Base-by-base conservation (phyloP, 2,797 vertebrate genomes). In the Mustela erminea region DNA sequence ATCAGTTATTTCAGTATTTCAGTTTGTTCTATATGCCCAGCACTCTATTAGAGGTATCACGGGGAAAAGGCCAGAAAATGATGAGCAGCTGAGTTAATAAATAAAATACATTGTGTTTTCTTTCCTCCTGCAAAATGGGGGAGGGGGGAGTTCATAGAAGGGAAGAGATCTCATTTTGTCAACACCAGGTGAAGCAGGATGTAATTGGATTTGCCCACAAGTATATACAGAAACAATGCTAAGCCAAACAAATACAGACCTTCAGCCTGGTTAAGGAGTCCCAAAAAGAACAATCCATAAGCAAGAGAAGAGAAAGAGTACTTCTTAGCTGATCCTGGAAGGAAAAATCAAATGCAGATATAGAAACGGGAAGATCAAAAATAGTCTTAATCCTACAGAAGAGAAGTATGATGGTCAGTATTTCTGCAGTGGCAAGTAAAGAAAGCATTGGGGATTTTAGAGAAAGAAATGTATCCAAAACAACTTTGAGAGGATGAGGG, bases 91-190 rank as follows among this genome's bases (percentile, higher is more conserved):
- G 23, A 86, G 72, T 58, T 90, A 66, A 85, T 70, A 92, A 86
- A 78, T 78, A 77, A 23, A 52, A 23, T 29, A 46, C 12, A 90
- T 38, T 84, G 20, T 91, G 6, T 87, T 96, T 95, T 89, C 80
- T 94, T 58, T 97, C 95, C 29, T 89, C 58, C 91, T 96, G 99
- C 99, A 98, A 98, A 98, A 92, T 52, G 99, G 99, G 97, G 98
- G 99, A 35, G 60, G 25, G 60, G 12, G 25, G 11, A 99, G 98
- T 54, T 98, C 99, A 83, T 93, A 99, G 97, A 99, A 99, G 96
- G 99, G 99, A 98, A 99, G 98, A 96, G 98, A 98, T n/a, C 98
- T 99, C 96, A 99, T 99, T 97, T 98, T 99, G 98, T 98, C 99
- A 90, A 99, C 98, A 93, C 98, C 99, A 99, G 93, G 98, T 98